A percentile compares a stretch with the other conserved stretches of the same genome.
phyloP scores from a whole-genome alignment of 2,113 vertebrate species.

The Anhinga anhinga region DNA sequence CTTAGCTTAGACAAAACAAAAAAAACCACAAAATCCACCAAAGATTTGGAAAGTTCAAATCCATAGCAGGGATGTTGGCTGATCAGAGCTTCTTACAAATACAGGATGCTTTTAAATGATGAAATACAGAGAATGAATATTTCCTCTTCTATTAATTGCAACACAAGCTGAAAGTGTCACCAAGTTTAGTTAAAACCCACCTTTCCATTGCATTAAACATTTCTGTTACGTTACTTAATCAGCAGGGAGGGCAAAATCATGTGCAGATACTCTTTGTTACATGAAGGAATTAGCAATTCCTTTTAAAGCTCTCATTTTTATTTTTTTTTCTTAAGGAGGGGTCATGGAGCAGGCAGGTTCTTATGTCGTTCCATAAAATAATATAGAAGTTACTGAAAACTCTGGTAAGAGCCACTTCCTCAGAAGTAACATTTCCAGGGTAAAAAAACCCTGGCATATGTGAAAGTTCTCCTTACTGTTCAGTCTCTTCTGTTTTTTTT shows the following conservation, averaged over 20 bases:
- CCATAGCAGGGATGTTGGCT: background rate
- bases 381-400: slow-evolving; percentile 24
- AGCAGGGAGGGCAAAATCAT: background rate
- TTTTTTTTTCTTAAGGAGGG: background rate
- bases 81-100: slow-evolving; percentile 32
- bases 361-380: background rate
- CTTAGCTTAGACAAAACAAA: background rate
- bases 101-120: slow-evolving; percentile 50
- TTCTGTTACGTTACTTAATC: slow-evolving; percentile 16
- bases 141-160: slow-evolving; percentile 50
- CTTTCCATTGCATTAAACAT: slow-evolving; percentile 1
- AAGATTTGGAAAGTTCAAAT: background rate
- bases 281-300: background rate
- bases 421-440: background rate
- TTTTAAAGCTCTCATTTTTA: background rate
- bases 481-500: background rate
- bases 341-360: background rate
- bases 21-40: background rate
- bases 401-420: slow-evolving; percentile 18
- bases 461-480: slow-evolving; percentile 36
- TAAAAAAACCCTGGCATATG: background rate
- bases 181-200: background rate
- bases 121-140: slow-evolving; percentile 49
- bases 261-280: background rate
- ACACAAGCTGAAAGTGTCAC: background rate